phyloP scores from a whole-genome alignment of 1,140 invertebrate genomes.

The Anastrepha obliqua region DNA sequence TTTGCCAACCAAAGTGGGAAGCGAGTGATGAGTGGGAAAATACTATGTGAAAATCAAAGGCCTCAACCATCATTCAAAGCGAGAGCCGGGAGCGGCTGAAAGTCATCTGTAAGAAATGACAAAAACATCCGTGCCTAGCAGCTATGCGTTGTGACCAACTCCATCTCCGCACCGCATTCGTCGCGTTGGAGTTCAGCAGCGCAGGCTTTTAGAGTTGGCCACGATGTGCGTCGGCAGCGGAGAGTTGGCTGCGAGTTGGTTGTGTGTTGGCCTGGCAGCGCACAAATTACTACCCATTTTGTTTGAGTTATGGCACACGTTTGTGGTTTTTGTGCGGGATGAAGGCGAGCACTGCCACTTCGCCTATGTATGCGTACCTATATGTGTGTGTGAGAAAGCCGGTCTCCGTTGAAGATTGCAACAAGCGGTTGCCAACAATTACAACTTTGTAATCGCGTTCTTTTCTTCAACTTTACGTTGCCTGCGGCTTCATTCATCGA shows the following conservation, averaged over 20 bases:
- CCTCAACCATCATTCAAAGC: background rate
- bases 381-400: background rate
- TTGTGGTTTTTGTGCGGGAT: conserved; percentile 5
- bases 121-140: conserved; percentile 26
- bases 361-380: background rate
- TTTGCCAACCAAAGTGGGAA: background rate
- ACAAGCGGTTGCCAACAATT: conserved; percentile 11
- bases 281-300: conserved; percentile 37
- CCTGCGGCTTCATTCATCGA: conserved; percentile 43
- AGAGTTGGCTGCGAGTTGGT: background rate
- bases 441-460: background rate
- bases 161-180: background rate
- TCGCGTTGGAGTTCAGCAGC: background rate
- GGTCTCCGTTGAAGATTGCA: background rate
- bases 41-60: background rate
- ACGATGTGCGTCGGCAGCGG: no score
- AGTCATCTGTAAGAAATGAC: conserved; percentile 45
- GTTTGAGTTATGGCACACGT: conserved; percentile 50
- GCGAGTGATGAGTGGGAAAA: background rate
- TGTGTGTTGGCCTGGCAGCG: background rate
- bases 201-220: background rate
- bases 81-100: background rate
- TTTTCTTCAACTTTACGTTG: background rate
- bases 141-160: background rate
- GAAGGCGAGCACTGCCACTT: background rate